These are phyloP conservation scores for Sebastolobus alascanus DNA, from an alignment of 2,797 vertebrate species.

Conservation along the genomic window DNA sequence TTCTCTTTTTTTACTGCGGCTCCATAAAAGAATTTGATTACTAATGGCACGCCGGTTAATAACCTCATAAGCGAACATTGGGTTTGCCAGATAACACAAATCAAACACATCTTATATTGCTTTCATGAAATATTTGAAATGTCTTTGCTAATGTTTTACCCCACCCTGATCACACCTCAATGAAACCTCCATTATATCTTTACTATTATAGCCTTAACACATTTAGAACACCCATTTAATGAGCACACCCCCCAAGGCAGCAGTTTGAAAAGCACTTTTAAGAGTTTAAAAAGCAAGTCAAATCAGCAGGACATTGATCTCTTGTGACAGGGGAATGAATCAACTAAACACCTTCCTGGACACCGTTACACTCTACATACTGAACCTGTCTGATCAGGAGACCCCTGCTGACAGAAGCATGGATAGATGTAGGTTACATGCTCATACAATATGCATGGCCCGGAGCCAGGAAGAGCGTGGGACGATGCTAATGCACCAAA, in stretches of 20 bases:
- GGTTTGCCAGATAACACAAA: slow-evolving; percentile 24
- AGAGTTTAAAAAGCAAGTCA: slow-evolving; percentile 17
- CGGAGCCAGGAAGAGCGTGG: slow-evolving; percentile 46
- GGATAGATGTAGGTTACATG: slow-evolving; percentile 69
- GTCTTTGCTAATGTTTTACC: slow-evolving; percentile 14
- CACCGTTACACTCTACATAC: slow-evolving; percentile 22
- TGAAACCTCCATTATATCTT: slow-evolving; percentile 27
- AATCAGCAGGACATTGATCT: slow-evolving; percentile 54
- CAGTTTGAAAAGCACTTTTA: slow-evolving; percentile 24
- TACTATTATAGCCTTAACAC: slow-evolving; percentile 14
- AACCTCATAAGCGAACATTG: slow-evolving; percentile 7
- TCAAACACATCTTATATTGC: slow-evolving; percentile 23
- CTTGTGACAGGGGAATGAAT: slow-evolving; percentile 52
- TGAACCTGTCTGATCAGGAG: slow-evolving; percentile 48
- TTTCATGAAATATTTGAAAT: slow-evolving; percentile 26
- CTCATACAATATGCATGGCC: slow-evolving; percentile 70
- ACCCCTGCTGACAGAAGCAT: slow-evolving; percentile 43
- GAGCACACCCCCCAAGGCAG: neutral
- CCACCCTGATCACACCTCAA: neutral
- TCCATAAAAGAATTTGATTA: slow-evolving; percentile 40
- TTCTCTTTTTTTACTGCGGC: slow-evolving; percentile 17
- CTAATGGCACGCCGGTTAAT: slow-evolving; percentile 18
- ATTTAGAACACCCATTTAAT: slow-evolving; percentile 32
- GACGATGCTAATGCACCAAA: slow-evolving; percentile 43
- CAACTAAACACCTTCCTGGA: slow-evolving; percentile 43